Evolutionary conservation across 1,140 invertebrate species (phyloP).

Genomic region (Drosophila lowei): DNA sequence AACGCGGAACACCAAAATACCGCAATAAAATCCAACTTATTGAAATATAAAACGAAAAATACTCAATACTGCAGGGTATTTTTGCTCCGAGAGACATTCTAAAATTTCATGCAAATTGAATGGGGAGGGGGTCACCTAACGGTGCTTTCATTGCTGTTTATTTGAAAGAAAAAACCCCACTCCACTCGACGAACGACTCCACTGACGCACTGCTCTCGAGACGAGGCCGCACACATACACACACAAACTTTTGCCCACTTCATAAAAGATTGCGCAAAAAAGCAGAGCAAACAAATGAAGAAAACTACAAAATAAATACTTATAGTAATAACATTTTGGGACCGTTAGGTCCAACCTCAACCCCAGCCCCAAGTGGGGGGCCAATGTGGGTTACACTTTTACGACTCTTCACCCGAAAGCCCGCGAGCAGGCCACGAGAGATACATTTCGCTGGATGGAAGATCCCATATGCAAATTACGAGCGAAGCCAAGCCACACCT

Average conservation of each 20-base stretch:
- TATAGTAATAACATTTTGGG: conserved; percentile 70
- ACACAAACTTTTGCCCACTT: conserved; percentile 53
- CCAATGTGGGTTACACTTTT: conserved; percentile 69
- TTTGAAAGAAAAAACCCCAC: conserved; percentile 16
- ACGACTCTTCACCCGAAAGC: conserved; percentile 48
- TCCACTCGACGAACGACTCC: too few relatives aligned
- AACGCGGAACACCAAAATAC: too few relatives aligned
- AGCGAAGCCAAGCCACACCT: conserved; percentile 56
- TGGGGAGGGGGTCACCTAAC: conserved; percentile 51
- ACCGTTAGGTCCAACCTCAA: conserved; percentile 49
- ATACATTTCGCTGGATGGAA: conserved; percentile 2
- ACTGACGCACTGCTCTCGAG: conserved; percentile 54
- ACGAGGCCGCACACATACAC: conserved; percentile 33
- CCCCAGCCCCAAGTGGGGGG: conserved; percentile 39
- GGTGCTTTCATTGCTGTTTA: conserved; percentile 53
- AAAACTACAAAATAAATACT: conserved; percentile 74
- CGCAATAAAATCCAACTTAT: too few relatives aligned
- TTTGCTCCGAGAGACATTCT: background rate
- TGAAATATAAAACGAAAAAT: too few relatives aligned
- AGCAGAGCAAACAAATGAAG: conserved; percentile 47
- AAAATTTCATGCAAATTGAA: conserved; percentile 39
- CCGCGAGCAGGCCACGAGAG: conserved; percentile 1
- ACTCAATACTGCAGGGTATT: background rate
- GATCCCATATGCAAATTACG: conserved; percentile 51
- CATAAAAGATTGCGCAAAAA: conserved; percentile 69